These are phyloP conservation scores for Palythoa heliodiscus DNA, from an alignment of 92 coral and sea anemone genomes.

Conservation along the genomic window DNA sequence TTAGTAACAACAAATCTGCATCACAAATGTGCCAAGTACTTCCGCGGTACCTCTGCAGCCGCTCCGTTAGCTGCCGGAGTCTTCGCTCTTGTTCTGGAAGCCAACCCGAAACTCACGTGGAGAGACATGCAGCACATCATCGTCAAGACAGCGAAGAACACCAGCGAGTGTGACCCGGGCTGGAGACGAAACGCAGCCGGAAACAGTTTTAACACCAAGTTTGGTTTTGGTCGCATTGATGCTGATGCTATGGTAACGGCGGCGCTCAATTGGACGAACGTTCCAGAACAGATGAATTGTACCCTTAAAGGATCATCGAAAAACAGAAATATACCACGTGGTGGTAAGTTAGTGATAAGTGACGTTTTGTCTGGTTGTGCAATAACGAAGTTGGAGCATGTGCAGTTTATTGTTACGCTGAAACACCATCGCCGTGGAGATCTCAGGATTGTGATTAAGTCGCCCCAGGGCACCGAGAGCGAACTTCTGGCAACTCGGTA, in stretches of 20 bases:
- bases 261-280: constrained; percentile 73
- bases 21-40: constrained; percentile 50
- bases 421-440: constrained; percentile 73
- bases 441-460: constrained; percentile 56
- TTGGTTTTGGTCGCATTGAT: constrained; percentile 76
- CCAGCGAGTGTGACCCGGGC: constrained; percentile 47
- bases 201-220: constrained; percentile 56
- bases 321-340: constrained; percentile 39
- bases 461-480: constrained; percentile 66
- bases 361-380: constrained; percentile 18
- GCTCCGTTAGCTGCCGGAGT: constrained; percentile 83
- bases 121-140: constrained; percentile 77
- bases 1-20: constrained; percentile 69
- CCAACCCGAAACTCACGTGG: constrained; percentile 81
- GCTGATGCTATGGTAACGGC: constrained; percentile 64
- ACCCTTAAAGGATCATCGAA: constrained; percentile 18
- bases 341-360: constrained; percentile 15
- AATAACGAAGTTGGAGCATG: constrained; percentile 70
- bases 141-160: constrained; percentile 56
- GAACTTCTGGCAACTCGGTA: constrained; percentile 55
- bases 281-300: constrained; percentile 63
- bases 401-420: constrained; percentile 59
- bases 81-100: constrained; percentile 73
- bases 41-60: constrained; percentile 61
- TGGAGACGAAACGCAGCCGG: constrained; percentile 83